Evolutionary conservation across 2,113 vertebrate species (phyloP).

Genomic region (Eubucco bourcierii): DNA sequence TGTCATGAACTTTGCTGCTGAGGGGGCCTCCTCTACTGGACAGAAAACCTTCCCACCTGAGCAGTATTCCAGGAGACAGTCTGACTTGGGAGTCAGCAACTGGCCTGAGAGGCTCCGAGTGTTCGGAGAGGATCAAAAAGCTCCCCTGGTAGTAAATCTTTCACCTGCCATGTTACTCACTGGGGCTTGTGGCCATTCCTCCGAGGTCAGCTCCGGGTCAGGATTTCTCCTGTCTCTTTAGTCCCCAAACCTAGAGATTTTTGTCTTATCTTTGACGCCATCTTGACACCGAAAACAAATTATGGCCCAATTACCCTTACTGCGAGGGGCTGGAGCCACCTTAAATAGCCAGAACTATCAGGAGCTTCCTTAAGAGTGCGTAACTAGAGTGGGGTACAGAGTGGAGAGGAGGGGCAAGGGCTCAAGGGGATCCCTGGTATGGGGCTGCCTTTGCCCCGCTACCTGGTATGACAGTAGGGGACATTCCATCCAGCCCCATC

Average conservation of each 20-base stretch:
- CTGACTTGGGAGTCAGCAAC: slow-evolving; percentile 16
- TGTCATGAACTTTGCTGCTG: not conserved
- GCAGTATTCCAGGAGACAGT: slow-evolving; percentile 3
- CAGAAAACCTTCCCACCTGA: slow-evolving; percentile 34
- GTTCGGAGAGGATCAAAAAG: slow-evolving; percentile 69
- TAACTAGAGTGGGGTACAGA: not conserved
- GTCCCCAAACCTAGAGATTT: slow-evolving; percentile 67
- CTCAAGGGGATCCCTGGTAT: not conserved
- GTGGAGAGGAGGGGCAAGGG: not conserved
- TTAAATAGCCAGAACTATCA: slow-evolving; percentile 41
- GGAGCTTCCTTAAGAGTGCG: slow-evolving; percentile 30
- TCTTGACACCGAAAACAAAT: slow-evolving; percentile 77
- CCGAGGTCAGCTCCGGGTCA: slow-evolving; percentile 69
- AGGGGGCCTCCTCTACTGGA: not conserved
- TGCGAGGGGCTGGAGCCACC: slow-evolving; percentile 38
- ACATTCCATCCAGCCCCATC: not conserved
- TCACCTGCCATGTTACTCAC: slow-evolving; percentile 65
- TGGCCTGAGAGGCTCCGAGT: slow-evolving; percentile 11
- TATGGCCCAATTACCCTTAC: slow-evolving; percentile 63
- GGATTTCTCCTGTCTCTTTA: slow-evolving; percentile 72
- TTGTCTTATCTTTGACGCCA: slow-evolving; percentile 75
- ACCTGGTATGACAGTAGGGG: not conserved
- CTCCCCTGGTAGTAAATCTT: slow-evolving; percentile 69
- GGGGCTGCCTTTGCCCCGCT: not conserved
- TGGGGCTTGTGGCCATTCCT: slow-evolving; percentile 66